Conservation (phyloP, 1,140 invertebrate genomes). For the Ips nitidus region DNA sequence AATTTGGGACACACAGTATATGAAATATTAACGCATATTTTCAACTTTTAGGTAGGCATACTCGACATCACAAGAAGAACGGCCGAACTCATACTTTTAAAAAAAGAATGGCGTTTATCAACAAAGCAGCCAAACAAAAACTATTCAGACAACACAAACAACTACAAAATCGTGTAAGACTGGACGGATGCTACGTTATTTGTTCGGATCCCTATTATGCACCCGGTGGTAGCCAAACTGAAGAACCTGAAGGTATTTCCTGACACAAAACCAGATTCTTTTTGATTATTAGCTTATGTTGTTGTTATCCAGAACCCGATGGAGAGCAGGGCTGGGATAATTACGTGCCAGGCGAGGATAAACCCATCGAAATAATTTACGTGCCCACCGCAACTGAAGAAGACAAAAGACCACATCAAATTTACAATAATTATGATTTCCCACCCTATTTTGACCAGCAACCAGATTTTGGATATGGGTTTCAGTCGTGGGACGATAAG, state of each 20-base stretch:
- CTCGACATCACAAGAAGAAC: no score
- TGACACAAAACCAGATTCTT: no score
- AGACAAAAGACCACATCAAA: constrained; percentile 13
- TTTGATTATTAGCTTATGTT: no score
- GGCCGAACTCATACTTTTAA: no score
- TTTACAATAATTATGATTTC: constrained; percentile 26
- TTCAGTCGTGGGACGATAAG: constrained; percentile 12
- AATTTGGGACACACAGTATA: no score
- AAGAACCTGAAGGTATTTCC: no score
- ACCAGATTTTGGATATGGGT: constrained; percentile 15
- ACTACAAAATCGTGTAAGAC: not conserved
- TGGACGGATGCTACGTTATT: constrained; percentile 29
- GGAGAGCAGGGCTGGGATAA: constrained; percentile 12
- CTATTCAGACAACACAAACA: constrained; percentile 10
- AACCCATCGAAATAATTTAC: constrained; percentile 28
- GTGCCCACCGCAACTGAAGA: constrained; percentile 4
- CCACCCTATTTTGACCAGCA: not conserved
- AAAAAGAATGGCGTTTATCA: not conserved
- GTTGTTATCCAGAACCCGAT: not conserved
- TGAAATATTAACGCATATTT: no score
- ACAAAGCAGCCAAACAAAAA: not conserved
- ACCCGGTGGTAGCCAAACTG: not conserved
- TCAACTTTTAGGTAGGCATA: no score
- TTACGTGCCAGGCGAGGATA: constrained; percentile 24
- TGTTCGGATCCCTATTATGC: not conserved